phyloP scores from a whole-genome alignment of 1,140 invertebrate species.

The Polypedilum vanderplanki region DNA sequence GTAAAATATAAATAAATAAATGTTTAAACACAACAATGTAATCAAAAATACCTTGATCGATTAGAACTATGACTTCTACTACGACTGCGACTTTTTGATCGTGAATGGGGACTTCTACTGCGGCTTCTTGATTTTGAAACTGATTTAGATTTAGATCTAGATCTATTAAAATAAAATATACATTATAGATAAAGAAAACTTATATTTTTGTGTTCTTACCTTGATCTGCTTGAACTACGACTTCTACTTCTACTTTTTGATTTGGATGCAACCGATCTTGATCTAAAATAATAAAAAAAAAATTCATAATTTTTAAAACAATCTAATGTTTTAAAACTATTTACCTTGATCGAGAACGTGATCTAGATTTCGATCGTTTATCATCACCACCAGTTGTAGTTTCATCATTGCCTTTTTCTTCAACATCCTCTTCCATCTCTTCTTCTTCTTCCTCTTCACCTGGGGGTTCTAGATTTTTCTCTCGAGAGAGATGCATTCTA shows the following conservation, averaged over 20 bases:
- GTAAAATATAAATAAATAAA: conserved; percentile 31
- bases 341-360: conserved; percentile 35
- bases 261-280: conserved; percentile 40
- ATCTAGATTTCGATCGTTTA: conserved; percentile 34
- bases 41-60: neutral
- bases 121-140: conserved; percentile 38
- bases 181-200: no score
- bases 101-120: conserved; percentile 40
- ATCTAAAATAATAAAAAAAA: no score
- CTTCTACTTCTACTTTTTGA: conserved; percentile 33
- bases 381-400: conserved; percentile 32
- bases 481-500: conserved; percentile 74
- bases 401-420: conserved; percentile 38
- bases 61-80: conserved; percentile 33
- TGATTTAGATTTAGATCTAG: conserved; percentile 32
- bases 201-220: no score
- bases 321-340: conserved; percentile 32
- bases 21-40: neutral
- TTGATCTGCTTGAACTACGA: conserved; percentile 39
- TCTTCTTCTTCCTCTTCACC: conserved; percentile 71
- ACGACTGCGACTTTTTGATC: conserved; percentile 33
- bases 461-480: conserved; percentile 81
- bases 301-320: conserved; percentile 30
- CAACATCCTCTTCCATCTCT: conserved; percentile 53
- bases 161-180: conserved; percentile 27